phyloP scores from a whole-genome alignment of 1,140 invertebrate species.

The Leptinotarsa undecemlineata region DNA sequence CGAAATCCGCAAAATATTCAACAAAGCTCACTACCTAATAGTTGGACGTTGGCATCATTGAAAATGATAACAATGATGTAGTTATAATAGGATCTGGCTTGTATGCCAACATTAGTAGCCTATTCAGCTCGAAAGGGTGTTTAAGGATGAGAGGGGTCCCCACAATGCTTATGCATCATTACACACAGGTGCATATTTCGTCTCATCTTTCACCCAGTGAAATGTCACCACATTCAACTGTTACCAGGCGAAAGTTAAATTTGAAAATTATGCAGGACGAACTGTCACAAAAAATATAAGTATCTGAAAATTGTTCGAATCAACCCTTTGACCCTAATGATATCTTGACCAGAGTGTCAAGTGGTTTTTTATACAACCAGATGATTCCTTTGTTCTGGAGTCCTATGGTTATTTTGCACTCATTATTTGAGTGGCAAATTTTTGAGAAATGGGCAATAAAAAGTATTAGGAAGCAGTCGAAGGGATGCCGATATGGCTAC shows the following conservation, averaged over 20 bases:
- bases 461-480: not conserved
- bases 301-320: not conserved
- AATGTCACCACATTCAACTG: not conserved
- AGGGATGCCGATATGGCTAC: not conserved
- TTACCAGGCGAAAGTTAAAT: not conserved
- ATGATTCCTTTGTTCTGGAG: not conserved
- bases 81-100: conserved; percentile 3
- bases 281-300: conserved; percentile 2
- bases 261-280: not conserved
- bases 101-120: conserved; percentile 5
- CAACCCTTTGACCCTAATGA: conserved; percentile 7
- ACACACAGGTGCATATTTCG: not conserved
- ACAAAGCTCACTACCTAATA: conserved; percentile 8
- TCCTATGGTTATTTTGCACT: conserved; percentile 1
- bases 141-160: not conserved
- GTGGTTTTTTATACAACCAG: not conserved
- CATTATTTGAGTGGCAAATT: conserved; percentile 3
- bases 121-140: conserved; percentile 5
- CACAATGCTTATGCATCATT: not conserved
- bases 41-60: not conserved
- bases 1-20: conserved; percentile 5
- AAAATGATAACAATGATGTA: conserved; percentile 8
- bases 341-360: conserved; percentile 3
- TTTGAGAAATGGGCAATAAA: conserved; percentile 6
- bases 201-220: not conserved